Conservation (phyloP, 2,113 vertebrate genomes). For the Nannospalax galili region DNA sequence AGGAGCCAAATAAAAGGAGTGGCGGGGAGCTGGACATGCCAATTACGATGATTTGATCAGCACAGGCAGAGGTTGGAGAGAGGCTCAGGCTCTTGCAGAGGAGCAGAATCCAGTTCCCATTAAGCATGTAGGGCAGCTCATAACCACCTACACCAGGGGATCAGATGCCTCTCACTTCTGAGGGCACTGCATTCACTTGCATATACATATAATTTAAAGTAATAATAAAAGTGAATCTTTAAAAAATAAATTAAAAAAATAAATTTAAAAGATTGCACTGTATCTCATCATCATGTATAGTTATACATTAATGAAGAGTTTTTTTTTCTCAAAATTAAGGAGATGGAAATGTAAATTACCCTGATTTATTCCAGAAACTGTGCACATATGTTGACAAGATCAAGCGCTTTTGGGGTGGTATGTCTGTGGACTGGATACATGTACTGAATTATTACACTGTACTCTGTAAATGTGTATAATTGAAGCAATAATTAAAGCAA, state of each 20-base stretch:
- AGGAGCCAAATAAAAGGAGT: neutral
- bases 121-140: neutral
- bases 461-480: neutral
- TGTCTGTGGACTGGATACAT: neutral
- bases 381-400: neutral
- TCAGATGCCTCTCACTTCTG: neutral
- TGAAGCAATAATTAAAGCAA: neutral
- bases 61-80: neutral
- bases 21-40: neutral
- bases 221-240: neutral
- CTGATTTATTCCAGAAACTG: too few species aligned
- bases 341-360: too few species aligned
- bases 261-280: neutral
- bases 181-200: neutral
- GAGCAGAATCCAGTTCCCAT: neutral
- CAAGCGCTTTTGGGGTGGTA: neutral
- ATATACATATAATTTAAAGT: neutral
- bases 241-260: neutral
- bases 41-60: neutral
- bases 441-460: neutral
- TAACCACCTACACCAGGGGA: neutral
- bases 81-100: neutral
- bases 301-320: neutral
- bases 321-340: neutral
- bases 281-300: neutral